Evolutionary conservation across 2,113 vertebrate species (phyloP), one percentile per base, ranked within the genome.

Genomic region (Nycticryphes semicollaris): DNA sequence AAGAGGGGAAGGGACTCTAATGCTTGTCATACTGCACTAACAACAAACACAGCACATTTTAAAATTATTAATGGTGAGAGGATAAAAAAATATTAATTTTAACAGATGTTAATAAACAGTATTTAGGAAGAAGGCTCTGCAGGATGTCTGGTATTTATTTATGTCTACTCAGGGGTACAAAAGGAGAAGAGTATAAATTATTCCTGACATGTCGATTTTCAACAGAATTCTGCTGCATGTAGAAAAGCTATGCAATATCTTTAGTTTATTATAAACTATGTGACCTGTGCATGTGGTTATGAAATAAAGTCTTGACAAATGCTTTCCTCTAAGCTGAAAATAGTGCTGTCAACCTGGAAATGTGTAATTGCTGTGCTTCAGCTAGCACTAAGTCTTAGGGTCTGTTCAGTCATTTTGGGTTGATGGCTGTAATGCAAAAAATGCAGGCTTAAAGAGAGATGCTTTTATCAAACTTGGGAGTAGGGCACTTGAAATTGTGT

Each of bases 111-210:
- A 96, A 95, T 96, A 94, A 91, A 92, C 45, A 91, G 59, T 92
- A 66, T 93, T 94, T 97, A 94, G 79, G 76, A 94, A 67, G 91
- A 93, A 84, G 31, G 28, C 54, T 84, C 51, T 89, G 76, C 72
- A 83, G 84, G 51, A 68, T 94, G 72, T 51, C 76, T 94, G 87
- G 81, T 92, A 83, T 94, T 96, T 95, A 86, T 94, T 96, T 96
- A 83, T 80, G 72, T 82, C 63, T 73, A 62, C 57, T 90, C 62
- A 77, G 82, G 23, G 33, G 25, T 72, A 73, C n/a, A 75, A 88
- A 91, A 96, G 74, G 31, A 80, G 57, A 88, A 67, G 75, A 67
- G 21, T 90, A 96, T 95, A 95, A 94, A 97, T 97, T 96, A 93
- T 56, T 96, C 59, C 57, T 94, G 97, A 95, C 93, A 93, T 91